Evolutionary conservation across 2,888 invertebrate species (phyloP), one percentile per base, ranked within the genome.

Genomic region (Eulithis prunata): DNA sequence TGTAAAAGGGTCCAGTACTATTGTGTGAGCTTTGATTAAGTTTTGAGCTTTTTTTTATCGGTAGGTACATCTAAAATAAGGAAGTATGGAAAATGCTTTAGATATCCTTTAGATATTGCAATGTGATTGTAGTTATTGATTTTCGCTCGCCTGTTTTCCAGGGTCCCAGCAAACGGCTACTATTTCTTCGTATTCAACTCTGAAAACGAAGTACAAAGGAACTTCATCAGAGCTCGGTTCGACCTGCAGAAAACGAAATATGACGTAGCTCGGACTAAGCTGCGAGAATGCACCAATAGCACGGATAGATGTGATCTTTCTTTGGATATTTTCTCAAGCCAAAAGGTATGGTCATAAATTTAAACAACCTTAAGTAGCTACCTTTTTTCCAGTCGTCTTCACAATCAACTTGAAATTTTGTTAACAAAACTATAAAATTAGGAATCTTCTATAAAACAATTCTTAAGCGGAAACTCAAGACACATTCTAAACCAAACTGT

Each of bases 181-280:
- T 97, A 97, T 78, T 97, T 97, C 89, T 96, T 97, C 88, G 95
- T 97, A 0, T 97, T 97, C 88, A 96, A 95, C 83, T 96, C 96
- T 6, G 96, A 97, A 82, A 97, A 97, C 80, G 97, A 97, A 77
- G 94, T 96, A 1, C 95, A 96, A 80, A 90, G 94, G 7, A 96
- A 96, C 86, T 96, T 94, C 82, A 94, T 97, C 41, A 90, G 95
- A 21, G 95, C 96, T 0, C 93, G 94, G 56, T 96, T 97, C 81
- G 94, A 95, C 59, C 90, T 97, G 0, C 94, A 96, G 78, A 96
- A 96, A 87, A 95, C 95, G 0, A 90, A 95, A 7, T 97, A 96
- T 82, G 94, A 97, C 79, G 93, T 95, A 1, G 94, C 95, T 0
- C 86, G 94, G n/a, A 93, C 94, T 56, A 90, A 95, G 0, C 89